These are phyloP conservation scores for Drosophila pruinosa DNA, from an alignment of 1,140 invertebrate genomes.

Conservation along the genomic window DNA sequence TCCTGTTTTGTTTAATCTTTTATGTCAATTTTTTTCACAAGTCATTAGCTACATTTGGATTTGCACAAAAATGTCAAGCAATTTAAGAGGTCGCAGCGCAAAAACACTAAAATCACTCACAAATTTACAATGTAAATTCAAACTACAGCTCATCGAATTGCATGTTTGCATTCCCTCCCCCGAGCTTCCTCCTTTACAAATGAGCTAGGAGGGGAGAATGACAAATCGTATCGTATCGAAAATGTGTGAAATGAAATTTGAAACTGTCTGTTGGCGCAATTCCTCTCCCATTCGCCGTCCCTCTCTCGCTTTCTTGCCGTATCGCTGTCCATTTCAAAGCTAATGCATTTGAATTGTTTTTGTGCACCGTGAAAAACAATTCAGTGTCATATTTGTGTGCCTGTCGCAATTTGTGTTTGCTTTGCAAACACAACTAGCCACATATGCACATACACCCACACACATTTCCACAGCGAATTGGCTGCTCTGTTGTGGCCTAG, in stretches of 20 bases:
- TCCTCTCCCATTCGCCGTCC: background rate
- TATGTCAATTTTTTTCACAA: constrained; percentile 21
- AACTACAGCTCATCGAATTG: constrained; percentile 34
- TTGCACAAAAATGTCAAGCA: constrained; percentile 31
- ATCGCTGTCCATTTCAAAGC: constrained; percentile 12
- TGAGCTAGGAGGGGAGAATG: background rate
- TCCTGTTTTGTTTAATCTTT: background rate
- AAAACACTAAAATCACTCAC: constrained; percentile 58
- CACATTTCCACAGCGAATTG: background rate
- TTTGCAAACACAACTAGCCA: constrained; percentile 51
- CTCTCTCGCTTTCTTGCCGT: too few species aligned
- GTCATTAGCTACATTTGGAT: constrained; percentile 49
- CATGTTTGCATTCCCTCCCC: constrained; percentile 27
- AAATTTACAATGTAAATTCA: constrained; percentile 64
- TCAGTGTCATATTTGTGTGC: constrained; percentile 73
- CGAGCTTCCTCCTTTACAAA: background rate
- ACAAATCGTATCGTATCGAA: constrained; percentile 49
- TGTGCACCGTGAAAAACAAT: constrained; percentile 61
- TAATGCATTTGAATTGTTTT: constrained; percentile 42
- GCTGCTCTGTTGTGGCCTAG: background rate
- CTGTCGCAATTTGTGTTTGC: constrained; percentile 50
- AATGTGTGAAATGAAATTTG: constrained; percentile 75
- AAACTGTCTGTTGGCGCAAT: constrained; percentile 40
- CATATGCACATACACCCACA: background rate
- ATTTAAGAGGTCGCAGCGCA: constrained; percentile 27